phyloP scores from a whole-genome alignment of 37 sponge, comb jelly and placozoan species.

The Theonella swinhoei region DNA sequence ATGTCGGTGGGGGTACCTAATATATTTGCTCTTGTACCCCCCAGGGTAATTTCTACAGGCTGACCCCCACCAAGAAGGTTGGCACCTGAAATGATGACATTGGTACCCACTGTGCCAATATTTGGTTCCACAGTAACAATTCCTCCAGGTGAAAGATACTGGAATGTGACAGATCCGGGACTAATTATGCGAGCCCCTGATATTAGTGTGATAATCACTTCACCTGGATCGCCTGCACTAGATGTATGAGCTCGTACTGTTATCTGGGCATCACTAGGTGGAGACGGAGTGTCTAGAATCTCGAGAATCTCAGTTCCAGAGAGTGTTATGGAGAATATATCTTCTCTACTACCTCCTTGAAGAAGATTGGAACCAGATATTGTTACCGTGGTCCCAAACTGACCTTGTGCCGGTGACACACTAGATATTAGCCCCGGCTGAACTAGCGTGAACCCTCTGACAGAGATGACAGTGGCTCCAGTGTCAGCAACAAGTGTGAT shows the following conservation, averaged over 20 bases:
- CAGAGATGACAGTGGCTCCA: slow-evolving; percentile 38
- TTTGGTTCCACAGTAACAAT: slow-evolving; percentile 14
- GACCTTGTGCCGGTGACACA: slow-evolving; percentile 49
- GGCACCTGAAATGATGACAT: slow-evolving; percentile 15
- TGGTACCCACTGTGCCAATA: slow-evolving; percentile 15
- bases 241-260: slow-evolving; percentile 9
- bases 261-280: slow-evolving; percentile 23
- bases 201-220: slow-evolving; percentile 22
- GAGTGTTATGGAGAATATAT: slow-evolving; percentile 30
- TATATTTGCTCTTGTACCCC: slow-evolving; percentile 32
- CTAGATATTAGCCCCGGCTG: slow-evolving; percentile 45
- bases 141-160: slow-evolving; percentile 33
- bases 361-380: slow-evolving; percentile 65
- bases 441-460: slow-evolving; percentile 30
- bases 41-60: slow-evolving; percentile 26
- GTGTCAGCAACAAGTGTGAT: slow-evolving; percentile 44
- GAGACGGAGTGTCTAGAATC: neutral
- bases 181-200: slow-evolving; percentile 38
- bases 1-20: neutral
- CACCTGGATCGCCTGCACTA: neutral
- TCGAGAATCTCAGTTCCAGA: slow-evolving; percentile 14
- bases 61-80: slow-evolving; percentile 55
- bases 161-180: neutral
- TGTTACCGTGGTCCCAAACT: slow-evolving; percentile 62
- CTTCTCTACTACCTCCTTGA: slow-evolving; percentile 11